phyloP scores from a whole-genome alignment of 2,113 vertebrate species.

The Malurus alboscapulatus region DNA sequence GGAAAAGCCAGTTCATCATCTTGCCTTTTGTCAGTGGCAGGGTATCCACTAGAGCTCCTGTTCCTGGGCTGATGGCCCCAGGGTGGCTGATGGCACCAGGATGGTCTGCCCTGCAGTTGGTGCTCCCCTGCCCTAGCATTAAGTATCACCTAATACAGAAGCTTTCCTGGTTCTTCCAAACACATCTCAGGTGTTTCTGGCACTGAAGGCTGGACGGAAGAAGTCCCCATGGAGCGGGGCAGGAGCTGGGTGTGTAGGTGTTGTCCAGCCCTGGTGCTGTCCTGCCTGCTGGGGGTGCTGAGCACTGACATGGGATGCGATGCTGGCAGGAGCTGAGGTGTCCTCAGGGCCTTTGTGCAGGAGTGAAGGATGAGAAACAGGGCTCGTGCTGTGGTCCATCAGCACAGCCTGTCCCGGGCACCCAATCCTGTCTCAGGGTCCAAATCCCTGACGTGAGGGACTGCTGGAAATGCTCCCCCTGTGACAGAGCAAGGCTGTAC shows the following conservation, averaged over 20 bases:
- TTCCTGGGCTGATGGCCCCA: background rate
- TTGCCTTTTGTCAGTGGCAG: background rate
- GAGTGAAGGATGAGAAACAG: background rate
- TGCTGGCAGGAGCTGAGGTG: background rate
- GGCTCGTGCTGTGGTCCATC: fast-evolving
- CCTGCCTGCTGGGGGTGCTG: background rate
- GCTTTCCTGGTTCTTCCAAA: background rate
- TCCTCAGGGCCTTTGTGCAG: background rate
- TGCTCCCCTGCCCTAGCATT: background rate
- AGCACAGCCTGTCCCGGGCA: background rate
- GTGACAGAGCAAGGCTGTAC: background rate
- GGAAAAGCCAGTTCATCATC: background rate
- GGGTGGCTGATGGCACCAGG: background rate
- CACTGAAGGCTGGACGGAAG: background rate
- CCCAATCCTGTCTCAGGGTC: background rate
- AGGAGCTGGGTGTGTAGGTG: background rate
- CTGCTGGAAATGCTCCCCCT: background rate
- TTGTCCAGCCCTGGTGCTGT: background rate
- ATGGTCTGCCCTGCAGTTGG: background rate
- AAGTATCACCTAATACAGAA: background rate
- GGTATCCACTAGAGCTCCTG: background rate
- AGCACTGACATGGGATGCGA: fast-evolving
- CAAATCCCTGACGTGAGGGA: fast-evolving
- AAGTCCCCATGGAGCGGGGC: background rate
- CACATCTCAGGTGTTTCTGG: background rate